phyloP scores from a whole-genome alignment of 2,113 vertebrate genomes.

The Pluvianellus socialis region DNA sequence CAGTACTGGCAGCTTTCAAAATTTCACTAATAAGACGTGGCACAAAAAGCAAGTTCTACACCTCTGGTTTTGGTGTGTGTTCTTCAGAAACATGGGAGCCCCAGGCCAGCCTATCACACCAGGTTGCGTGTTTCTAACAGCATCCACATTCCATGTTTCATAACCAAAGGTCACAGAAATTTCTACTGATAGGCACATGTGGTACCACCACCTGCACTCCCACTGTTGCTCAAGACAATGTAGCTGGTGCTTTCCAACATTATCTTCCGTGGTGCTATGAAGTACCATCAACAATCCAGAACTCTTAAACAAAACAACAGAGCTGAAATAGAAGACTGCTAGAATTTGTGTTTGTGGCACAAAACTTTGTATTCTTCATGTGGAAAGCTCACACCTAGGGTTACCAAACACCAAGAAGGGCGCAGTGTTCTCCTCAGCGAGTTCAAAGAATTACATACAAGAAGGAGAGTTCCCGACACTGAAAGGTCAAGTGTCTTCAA shows the following conservation, averaged over 20 bases:
- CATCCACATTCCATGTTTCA: not conserved
- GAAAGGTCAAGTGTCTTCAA: not conserved
- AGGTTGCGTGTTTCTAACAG: not conserved
- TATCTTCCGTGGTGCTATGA: not conserved
- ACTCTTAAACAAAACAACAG: not conserved
- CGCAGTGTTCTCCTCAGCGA: not conserved
- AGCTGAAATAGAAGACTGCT: not conserved
- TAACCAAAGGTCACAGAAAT: not conserved
- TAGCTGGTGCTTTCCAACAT: not conserved
- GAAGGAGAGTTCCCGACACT: not conserved
- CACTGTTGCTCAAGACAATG: rapidly evolving
- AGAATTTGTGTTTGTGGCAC: not conserved
- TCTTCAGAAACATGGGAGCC: not conserved
- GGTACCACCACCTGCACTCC: not conserved
- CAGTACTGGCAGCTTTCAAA: not conserved
- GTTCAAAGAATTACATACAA: not conserved
- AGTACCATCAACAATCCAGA: not conserved
- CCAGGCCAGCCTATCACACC: not conserved
- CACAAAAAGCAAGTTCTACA: not conserved
- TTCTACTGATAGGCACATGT: rapidly evolving
- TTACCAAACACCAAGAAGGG: not conserved
- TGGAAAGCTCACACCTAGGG: not conserved
- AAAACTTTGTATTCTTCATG: not conserved
- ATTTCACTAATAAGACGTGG: not conserved
- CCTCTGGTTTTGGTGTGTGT: rapidly evolving